Percentiles rank a stretch among this genome's conserved stretches.
phyloP scores from a whole-genome alignment of 1,140 invertebrate species.

The Macrostomum lignano region DNA sequence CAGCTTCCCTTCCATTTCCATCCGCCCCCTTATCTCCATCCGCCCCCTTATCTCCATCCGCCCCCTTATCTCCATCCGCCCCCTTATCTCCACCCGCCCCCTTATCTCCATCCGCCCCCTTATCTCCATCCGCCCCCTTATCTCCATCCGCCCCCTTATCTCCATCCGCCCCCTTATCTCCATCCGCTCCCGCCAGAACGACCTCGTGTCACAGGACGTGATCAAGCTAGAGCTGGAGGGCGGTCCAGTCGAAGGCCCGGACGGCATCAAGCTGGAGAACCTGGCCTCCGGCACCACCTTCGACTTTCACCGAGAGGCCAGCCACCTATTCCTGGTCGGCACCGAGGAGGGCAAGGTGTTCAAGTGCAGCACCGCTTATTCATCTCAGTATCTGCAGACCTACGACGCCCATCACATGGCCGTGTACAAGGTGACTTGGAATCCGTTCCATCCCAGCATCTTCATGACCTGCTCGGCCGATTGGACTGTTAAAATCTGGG shows the following conservation, averaged over 20 bases:
- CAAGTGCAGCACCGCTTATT: conserved; percentile 56
- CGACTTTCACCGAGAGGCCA: conserved; percentile 49
- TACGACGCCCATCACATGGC: conserved; percentile 56
- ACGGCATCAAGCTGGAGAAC: conserved; percentile 17
- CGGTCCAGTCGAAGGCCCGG: conserved; percentile 17
- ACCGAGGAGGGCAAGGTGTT: conserved; percentile 68
- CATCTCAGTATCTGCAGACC: conserved; percentile 41
- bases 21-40: too few species aligned
- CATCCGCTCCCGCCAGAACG: conserved; percentile 20
- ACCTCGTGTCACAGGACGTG: conserved; percentile 19
- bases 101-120: too few species aligned
- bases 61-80: too few species aligned
- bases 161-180: too few species aligned
- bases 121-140: too few species aligned
- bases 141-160: too few species aligned
- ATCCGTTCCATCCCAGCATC: conserved; percentile 51
- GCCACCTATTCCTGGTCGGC: conserved; percentile 52
- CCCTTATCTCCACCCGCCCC: too few species aligned
- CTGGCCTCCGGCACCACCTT: conserved; percentile 53
- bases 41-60: too few species aligned
- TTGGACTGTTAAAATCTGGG: conserved; percentile 79
- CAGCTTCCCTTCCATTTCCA: too few species aligned
- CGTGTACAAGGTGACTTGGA: conserved; percentile 56
- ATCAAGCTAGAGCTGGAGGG: conserved; percentile 17
- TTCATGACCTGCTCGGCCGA: conserved; percentile 65